These are phyloP conservation scores for Fregata magnificens DNA, from an alignment of 2,113 vertebrate genomes.

Conservation along the genomic window DNA sequence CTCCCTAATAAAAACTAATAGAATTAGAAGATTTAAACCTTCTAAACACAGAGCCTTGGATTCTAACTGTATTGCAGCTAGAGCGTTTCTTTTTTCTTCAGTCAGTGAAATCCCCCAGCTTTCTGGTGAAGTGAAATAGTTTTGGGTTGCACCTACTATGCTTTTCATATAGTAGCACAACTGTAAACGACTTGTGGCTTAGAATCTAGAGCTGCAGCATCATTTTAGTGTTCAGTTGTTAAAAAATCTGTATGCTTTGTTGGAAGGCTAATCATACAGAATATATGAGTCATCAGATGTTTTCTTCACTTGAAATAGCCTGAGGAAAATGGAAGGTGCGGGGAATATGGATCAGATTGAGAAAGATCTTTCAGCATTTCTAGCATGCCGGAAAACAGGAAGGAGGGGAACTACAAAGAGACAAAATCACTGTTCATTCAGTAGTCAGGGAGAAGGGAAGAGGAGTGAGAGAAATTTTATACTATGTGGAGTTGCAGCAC, in stretches of 20 bases:
- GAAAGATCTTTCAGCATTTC: not conserved
- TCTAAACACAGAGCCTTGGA: not conserved
- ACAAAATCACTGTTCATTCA: not conserved
- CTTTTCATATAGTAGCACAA: not conserved
- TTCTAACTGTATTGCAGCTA: not conserved
- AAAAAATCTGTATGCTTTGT: not conserved
- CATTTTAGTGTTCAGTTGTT: not conserved
- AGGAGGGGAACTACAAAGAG: not conserved
- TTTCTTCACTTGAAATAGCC: not conserved
- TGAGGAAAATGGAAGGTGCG: not conserved
- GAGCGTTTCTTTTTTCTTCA: not conserved
- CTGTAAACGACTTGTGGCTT: not conserved
- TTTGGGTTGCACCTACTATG: not conserved
- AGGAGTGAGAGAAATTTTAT: not conserved
- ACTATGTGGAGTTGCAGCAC: not conserved
- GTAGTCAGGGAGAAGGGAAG: not conserved
- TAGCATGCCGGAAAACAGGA: not conserved
- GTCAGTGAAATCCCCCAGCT: not conserved
- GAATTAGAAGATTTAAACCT: not conserved
- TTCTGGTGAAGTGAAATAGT: not conserved
- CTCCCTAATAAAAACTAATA: not conserved
- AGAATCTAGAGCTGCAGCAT: not conserved
- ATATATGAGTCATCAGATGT: not conserved
- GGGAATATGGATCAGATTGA: not conserved
- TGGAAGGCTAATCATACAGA: not conserved